These are phyloP conservation scores for Pachliopta kotzebuea DNA, from an alignment of 2,888 invertebrate genomes.

Conservation along the genomic window DNA sequence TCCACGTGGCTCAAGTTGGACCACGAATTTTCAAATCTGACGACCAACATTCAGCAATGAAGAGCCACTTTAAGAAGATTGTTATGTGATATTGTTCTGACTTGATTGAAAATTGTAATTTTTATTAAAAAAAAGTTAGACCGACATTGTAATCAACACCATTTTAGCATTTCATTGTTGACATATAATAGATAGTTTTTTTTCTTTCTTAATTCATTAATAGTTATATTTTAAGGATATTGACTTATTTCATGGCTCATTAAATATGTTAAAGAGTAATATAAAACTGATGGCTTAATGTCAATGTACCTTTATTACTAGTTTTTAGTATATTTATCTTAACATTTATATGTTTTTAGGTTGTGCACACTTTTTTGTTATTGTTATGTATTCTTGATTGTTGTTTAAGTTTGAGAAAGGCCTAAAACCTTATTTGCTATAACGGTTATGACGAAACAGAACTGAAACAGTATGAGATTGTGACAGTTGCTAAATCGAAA, in stretches of 20 bases:
- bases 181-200: neutral
- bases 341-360: neutral
- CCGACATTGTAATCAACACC: neutral
- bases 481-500: constrained; percentile 30
- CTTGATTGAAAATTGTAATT: too few species aligned
- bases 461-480: constrained; percentile 26
- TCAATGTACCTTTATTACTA: neutral
- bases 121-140: neutral
- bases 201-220: neutral
- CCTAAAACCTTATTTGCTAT: constrained; percentile 15
- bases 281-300: neutral
- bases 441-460: constrained; percentile 19
- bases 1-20: too few species aligned
- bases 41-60: too few species aligned
- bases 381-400: neutral
- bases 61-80: too few species aligned
- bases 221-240: neutral
- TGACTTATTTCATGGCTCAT: neutral
- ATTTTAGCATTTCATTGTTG: neutral
- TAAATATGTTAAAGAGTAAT: constrained; percentile 1
- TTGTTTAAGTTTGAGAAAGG: neutral
- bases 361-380: neutral
- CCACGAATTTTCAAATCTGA: too few species aligned
- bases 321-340: neutral
- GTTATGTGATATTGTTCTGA: too few species aligned